Base-by-base conservation (phyloP, 2,113 vertebrate genomes). In the Bothrops jararaca region DNA sequence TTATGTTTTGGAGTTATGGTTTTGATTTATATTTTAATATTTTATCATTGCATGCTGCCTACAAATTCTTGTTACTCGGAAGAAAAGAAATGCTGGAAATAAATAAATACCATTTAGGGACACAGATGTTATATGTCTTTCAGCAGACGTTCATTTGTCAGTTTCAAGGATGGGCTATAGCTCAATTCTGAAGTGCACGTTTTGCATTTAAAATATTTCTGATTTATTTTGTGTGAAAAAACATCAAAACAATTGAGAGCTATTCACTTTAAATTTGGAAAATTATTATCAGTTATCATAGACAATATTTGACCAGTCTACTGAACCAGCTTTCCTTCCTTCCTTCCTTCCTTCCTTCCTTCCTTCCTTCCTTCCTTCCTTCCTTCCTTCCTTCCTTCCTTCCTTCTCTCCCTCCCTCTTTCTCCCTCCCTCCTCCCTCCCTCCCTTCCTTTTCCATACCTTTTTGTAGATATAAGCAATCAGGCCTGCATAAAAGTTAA, bases 21-120 rank as follows among this genome's bases (percentile, higher is more conserved):
- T 86, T 52, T 87, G 85, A 52, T 87, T 87, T 87, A 13, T 87
- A 52, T 87, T 87, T 87, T 87, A 87, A 87, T 87, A 87, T 87
- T 52, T 87, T 87, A 87, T 87, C 85, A 87, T 87, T 87, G 85
- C 48, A 87, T 29, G 26, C 48, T 52, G 85, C 24, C 85, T 29
- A 87, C 12, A 87, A 15, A 8, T 29, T 29, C 29, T 86, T 52
- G 11, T 87, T 87, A 52, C 48, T 87, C 48, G 24, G 85, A 48
- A 52, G 34, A 52, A 87, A n/a, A 87, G 26, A 24, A 29, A 48
- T 52, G 12, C 42, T 86, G 48, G 42, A 26, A 50, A 29, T 86
- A 86, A 85, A 42, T 85, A 86, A 86, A 48, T 29, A 86, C 24
- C 24, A 50, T 26, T 48, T 86, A 50, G 45, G 85, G 23, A 50